Conservation (phyloP, 2,888 invertebrate genomes). For the Spodoptera picta region DNA sequence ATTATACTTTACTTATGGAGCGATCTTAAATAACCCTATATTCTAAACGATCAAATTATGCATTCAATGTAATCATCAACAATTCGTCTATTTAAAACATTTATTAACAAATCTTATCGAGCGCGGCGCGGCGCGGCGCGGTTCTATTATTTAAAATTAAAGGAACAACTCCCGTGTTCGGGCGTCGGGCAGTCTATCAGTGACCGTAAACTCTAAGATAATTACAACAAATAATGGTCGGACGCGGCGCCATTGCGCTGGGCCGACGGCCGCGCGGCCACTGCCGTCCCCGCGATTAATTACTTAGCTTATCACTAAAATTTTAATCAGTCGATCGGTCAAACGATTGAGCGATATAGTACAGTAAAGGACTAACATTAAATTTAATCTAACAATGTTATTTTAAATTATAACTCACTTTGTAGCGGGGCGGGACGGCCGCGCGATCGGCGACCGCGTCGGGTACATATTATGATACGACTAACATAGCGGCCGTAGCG, state of each 20-base stretch:
- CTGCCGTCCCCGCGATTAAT: conserved; percentile 66
- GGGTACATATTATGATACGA: conserved; percentile 65
- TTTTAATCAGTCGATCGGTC: conserved; percentile 89
- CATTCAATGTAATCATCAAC: conserved; percentile 83
- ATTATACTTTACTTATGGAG: conserved; percentile 88
- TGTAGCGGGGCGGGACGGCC: conserved; percentile 74
- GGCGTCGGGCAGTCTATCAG: conserved; percentile 71
- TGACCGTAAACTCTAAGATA: conserved; percentile 79
- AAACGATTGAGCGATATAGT: conserved; percentile 89
- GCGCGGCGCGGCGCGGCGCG: conserved; percentile 64
- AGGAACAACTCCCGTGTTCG: conserved; percentile 68
- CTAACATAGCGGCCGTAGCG: conserved; percentile 72
- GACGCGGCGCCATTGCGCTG: conserved; percentile 52
- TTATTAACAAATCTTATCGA: conserved; percentile 79
- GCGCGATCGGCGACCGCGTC: conserved; percentile 64
- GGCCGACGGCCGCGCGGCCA: conserved; percentile 58
- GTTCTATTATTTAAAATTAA: conserved; percentile 75
- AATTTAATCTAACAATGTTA: conserved; percentile 89
- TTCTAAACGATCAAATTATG: conserved; percentile 88
- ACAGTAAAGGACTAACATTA: conserved; percentile 89
- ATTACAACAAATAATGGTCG: conserved; percentile 73
- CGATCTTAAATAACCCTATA: conserved; percentile 89
- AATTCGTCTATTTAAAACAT: conserved; percentile 85
- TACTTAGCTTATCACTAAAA: conserved; percentile 89
- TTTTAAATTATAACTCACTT: conserved; percentile 88